A percentile compares a stretch with the other conserved stretches of the same genome.
Conservation (phyloP, 2,888 invertebrate genomes). For the Arctia plantaginis region DNA sequence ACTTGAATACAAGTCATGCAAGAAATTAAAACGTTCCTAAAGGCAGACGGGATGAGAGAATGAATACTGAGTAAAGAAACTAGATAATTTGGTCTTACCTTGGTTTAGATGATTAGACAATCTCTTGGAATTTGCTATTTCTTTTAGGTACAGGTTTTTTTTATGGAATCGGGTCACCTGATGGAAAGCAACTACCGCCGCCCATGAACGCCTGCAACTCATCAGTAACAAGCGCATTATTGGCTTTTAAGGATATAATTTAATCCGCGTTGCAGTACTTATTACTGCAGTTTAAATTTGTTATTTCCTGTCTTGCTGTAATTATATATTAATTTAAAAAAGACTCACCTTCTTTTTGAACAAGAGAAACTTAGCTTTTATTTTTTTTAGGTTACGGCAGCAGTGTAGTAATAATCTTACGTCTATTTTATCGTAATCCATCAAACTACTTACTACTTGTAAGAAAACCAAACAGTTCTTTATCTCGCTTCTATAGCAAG, state of each 20-base stretch:
- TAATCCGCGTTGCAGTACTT: too few relatives aligned
- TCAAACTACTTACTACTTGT: background rate
- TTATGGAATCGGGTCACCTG: too few relatives aligned
- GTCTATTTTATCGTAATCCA: background rate
- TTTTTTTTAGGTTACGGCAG: background rate
- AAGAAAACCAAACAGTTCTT: background rate
- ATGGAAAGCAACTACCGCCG: too few relatives aligned
- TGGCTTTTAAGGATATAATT: too few relatives aligned
- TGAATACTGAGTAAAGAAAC: background rate
- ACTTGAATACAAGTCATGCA: background rate
- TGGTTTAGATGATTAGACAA: background rate
- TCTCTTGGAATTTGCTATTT: background rate
- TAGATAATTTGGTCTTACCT: background rate
- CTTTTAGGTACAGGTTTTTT: background rate
- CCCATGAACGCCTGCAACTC: too few relatives aligned
- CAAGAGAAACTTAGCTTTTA: background rate
- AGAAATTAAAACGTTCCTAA: background rate
- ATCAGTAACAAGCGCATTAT: too few relatives aligned
- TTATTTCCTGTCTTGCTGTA: background rate
- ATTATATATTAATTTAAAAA: background rate
- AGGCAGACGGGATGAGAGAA: background rate
- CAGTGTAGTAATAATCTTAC: background rate
- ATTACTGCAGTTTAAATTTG: background rate
- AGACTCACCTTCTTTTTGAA: background rate
- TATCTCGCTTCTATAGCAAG: slow-evolving; percentile 4